Base-by-base conservation (phyloP, 1,140 invertebrate genomes). In the Oreohelix idahoensis region DNA sequence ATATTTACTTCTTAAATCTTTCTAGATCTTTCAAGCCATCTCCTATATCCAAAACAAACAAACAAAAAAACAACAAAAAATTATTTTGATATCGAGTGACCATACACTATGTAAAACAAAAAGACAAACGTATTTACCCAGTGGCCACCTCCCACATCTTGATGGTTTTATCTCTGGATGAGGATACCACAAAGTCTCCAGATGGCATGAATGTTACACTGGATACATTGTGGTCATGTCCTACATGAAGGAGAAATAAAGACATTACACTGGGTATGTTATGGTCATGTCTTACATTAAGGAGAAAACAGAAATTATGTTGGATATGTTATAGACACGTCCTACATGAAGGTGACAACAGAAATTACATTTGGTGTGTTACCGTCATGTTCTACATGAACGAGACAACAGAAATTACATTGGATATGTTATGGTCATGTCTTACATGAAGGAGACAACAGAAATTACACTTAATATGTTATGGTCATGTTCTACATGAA, bases 381-480 rank as follows among this genome's bases (percentile, higher is more conserved):
- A n/a, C n/a, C n/a, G n/a, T n/a, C n/a, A n/a, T n/a, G n/a, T n/a
- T n/a, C n/a, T n/a, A n/a, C n/a, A n/a, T n/a, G n/a, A n/a, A n/a
- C n/a, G n/a, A n/a, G n/a, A n/a, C n/a, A n/a, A n/a, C n/a, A n/a
- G n/a, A n/a, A n/a, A n/a, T 95, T 66, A 99, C 97, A 75, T 97
- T 98, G 77, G 97, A 98, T 74, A 99, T 98, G 94, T 99, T 99
- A 93, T 99, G 98, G 94, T 99, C 98, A 93, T 99, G 98, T 5
- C 93, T 92, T 92, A 84, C 38, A 86, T 81, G 83, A n/a, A n/a
- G n/a, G 51, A 58, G 13, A 58, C 8, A 58, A 23, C 8, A 58
- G 23, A 58, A 8, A 58, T 49, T 49, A 8, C 45, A 8, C 45
- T 49, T 8, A 17, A 11, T 49, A 49, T 11, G 45, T 8, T 49